These are phyloP conservation scores for Esox niger DNA, from an alignment of 2,113 vertebrate genomes.

Conservation along the genomic window DNA sequence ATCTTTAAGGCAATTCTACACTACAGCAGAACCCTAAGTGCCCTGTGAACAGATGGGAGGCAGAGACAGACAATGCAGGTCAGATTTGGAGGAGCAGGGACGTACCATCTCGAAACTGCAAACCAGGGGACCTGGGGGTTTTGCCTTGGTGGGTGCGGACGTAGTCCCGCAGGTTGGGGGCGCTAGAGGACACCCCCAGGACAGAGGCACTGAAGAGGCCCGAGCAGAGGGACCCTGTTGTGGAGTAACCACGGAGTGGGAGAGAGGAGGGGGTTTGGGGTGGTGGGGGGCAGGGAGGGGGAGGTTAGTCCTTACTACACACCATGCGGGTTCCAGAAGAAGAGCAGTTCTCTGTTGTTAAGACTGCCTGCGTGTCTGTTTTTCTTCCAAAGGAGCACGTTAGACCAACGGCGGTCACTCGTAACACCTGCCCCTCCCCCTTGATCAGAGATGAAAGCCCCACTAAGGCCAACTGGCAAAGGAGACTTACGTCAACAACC, in stretches of 20 bases:
- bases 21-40: neutral
- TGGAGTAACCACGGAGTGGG: constrained; percentile 39
- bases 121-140: constrained; percentile 82
- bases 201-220: constrained; percentile 97
- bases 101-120: constrained; percentile 92
- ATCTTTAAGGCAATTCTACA: neutral
- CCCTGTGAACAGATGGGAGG: neutral
- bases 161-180: constrained; percentile 97
- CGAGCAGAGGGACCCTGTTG: constrained; percentile 90
- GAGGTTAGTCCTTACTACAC: constrained; percentile 74
- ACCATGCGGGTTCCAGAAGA: constrained; percentile 63
- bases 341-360: constrained; percentile 18
- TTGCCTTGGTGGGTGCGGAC: constrained; percentile 89
- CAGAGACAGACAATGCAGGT: too few species aligned
- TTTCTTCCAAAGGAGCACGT: neutral
- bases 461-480: neutral
- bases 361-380: constrained; percentile 5
- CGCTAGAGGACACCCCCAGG: constrained; percentile 93
- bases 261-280: constrained; percentile 21
- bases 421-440: neutral
- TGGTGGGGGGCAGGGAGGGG: constrained; percentile 19
- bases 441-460: constrained; percentile 4
- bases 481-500: constrained; percentile 9
- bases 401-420: neutral
- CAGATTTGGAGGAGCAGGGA: constrained; percentile 55